Evolutionary conservation across 2,888 invertebrate genomes (phyloP).

Genomic region (Drosophila formosana): DNA sequence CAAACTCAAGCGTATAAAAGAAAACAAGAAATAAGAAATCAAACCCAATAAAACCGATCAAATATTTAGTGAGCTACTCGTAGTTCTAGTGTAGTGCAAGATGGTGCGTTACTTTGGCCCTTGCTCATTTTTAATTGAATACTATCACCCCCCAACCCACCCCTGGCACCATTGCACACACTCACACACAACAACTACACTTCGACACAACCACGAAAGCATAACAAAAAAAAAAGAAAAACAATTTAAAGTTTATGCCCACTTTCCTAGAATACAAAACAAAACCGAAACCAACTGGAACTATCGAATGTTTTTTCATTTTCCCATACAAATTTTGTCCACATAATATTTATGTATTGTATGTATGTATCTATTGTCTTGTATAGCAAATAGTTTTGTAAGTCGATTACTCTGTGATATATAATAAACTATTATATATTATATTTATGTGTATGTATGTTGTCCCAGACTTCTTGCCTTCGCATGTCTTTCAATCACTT

Average conservation of each 20-base stretch:
- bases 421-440: slow-evolving; percentile 20
- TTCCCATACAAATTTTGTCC: slow-evolving; percentile 23
- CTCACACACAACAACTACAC: slow-evolving; percentile 28
- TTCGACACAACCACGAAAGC: slow-evolving; percentile 24
- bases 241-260: slow-evolving; percentile 44
- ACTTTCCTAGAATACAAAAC: slow-evolving; percentile 29
- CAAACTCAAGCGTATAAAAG: slow-evolving; percentile 20
- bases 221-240: slow-evolving; percentile 24
- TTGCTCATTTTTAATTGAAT: slow-evolving; percentile 53
- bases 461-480: slow-evolving; percentile 43
- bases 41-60: slow-evolving; percentile 35
- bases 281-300: slow-evolving; percentile 9
- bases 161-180: slow-evolving; percentile 47
- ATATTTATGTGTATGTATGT: slow-evolving; percentile 28
- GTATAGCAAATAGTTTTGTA: slow-evolving; percentile 51
- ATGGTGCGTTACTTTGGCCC: slow-evolving; percentile 56
- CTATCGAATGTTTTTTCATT: slow-evolving; percentile 67
- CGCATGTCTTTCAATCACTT: slow-evolving; percentile 59
- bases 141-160: slow-evolving; percentile 6
- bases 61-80: slow-evolving; percentile 40
- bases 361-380: slow-evolving; percentile 44
- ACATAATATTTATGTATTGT: slow-evolving; percentile 7
- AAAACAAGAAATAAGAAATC: not conserved
- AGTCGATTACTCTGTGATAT: slow-evolving; percentile 39
- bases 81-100: slow-evolving; percentile 48